These are phyloP conservation scores for Scelioninae gen. 1 DNA, from an alignment of 2,888 invertebrate genomes.

Conservation along the genomic window DNA sequence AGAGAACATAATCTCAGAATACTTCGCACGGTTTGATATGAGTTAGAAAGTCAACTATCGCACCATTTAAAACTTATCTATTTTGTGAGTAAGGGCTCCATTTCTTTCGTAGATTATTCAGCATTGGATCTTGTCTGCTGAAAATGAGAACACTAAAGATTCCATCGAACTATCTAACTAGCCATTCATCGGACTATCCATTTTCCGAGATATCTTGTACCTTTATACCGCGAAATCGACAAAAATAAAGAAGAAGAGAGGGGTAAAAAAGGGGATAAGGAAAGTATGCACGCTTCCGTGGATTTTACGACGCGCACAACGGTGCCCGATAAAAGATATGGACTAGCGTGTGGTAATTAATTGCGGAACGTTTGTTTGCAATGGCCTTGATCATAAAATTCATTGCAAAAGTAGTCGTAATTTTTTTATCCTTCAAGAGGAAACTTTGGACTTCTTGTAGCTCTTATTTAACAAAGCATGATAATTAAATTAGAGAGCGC, in stretches of 20 bases:
- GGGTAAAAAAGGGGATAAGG: slow-evolving; percentile 29
- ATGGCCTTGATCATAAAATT: slow-evolving; percentile 75
- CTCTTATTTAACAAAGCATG: slow-evolving; percentile 40
- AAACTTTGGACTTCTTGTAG: slow-evolving; percentile 10
- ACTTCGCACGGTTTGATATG: slow-evolving; percentile 50
- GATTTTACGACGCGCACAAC: slow-evolving; percentile 76
- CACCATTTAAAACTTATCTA: slow-evolving; percentile 59
- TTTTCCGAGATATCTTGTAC: slow-evolving; percentile 37
- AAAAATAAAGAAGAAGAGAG: slow-evolving; percentile 51
- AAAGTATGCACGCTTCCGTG: slow-evolving; percentile 69
- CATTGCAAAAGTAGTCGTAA: slow-evolving; percentile 63
- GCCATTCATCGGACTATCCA: slow-evolving; percentile 55
- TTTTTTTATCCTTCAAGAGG: slow-evolving; percentile 39
- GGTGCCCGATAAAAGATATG: slow-evolving; percentile 80
- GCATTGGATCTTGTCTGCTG: slow-evolving; percentile 38
- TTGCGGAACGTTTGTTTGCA: slow-evolving; percentile 77
- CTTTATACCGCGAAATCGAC: slow-evolving; percentile 53
- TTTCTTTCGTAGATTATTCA: slow-evolving; percentile 58
- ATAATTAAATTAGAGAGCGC: slow-evolving; percentile 39
- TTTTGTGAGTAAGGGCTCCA: slow-evolving; percentile 35
- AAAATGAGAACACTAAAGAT: slow-evolving; percentile 57
- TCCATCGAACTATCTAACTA: slow-evolving; percentile 59
- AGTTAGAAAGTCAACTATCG: slow-evolving; percentile 60
- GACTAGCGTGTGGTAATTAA: slow-evolving; percentile 77
- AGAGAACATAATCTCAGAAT: slow-evolving; percentile 42